phyloP scores from a whole-genome alignment of 2,113 vertebrate species.

The Mungos mungo region DNA sequence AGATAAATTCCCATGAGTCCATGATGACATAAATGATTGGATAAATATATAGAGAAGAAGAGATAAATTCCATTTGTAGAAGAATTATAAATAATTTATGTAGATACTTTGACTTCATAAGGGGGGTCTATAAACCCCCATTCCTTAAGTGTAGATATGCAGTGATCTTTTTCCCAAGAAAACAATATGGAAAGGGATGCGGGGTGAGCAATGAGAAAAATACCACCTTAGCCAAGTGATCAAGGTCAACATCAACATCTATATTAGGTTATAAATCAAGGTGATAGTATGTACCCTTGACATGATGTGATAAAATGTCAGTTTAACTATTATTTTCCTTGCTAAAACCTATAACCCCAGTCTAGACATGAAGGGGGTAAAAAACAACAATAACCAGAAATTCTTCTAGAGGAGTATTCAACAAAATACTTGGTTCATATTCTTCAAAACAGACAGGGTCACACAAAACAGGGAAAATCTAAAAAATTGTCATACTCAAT shows the following conservation, averaged over 20 bases:
- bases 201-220: background rate
- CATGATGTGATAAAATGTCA: background rate
- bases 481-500: background rate
- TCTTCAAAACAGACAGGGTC: background rate
- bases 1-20: background rate
- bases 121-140: background rate
- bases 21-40: background rate
- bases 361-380: background rate
- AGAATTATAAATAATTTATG: background rate
- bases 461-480: background rate
- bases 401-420: background rate
- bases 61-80: background rate
- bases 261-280: background rate
- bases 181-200: background rate
- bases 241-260: background rate
- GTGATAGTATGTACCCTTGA: background rate
- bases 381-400: background rate
- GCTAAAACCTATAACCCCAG: background rate
- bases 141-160: background rate
- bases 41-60: background rate
- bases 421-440: background rate
- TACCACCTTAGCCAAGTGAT: background rate
- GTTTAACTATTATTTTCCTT: background rate
- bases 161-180: background rate
- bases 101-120: background rate